These are phyloP conservation scores for Scaptomyza polygonia DNA, from an alignment of 2,888 invertebrate species.

Conservation along the genomic window DNA sequence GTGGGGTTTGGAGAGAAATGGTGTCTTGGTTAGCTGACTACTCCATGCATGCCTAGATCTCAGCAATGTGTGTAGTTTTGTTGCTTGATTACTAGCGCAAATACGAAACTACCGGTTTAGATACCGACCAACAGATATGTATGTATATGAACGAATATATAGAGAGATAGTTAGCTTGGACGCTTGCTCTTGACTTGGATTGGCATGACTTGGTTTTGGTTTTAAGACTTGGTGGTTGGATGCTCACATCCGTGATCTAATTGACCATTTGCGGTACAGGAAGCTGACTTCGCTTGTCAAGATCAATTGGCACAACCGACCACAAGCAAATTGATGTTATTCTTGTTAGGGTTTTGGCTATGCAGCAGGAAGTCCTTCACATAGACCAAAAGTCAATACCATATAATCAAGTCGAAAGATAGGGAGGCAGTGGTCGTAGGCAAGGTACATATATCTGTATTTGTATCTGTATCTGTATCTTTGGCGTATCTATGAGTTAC, in stretches of 20 bases:
- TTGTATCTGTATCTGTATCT: conserved; percentile 4
- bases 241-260: conserved; percentile 67
- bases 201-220: background rate
- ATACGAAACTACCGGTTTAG: conserved; percentile 77
- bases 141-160: conserved; percentile 39
- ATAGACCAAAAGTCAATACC: conserved; percentile 19
- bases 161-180: conserved; percentile 16
- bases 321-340: background rate
- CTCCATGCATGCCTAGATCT: conserved; percentile 73
- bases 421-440: no score
- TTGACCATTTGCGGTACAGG: conserved; percentile 70
- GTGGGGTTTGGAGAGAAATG: background rate
- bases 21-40: conserved; percentile 12
- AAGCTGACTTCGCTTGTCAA: conserved; percentile 60
- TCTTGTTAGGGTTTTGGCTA: background rate
- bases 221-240: conserved; percentile 10
- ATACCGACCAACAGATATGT: conserved; percentile 35
- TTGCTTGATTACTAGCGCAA: conserved; percentile 75
- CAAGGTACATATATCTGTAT: no score
- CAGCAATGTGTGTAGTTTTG: conserved; percentile 56
- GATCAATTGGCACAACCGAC: conserved; percentile 15
- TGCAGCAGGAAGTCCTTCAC: conserved; percentile 36
- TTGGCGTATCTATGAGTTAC: conserved; percentile 53
- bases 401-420: background rate
- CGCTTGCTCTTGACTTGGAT: conserved; percentile 8